Evolutionary conservation across 1,140 invertebrate genomes (phyloP).

Genomic region (Calephelis virginiensis): DNA sequence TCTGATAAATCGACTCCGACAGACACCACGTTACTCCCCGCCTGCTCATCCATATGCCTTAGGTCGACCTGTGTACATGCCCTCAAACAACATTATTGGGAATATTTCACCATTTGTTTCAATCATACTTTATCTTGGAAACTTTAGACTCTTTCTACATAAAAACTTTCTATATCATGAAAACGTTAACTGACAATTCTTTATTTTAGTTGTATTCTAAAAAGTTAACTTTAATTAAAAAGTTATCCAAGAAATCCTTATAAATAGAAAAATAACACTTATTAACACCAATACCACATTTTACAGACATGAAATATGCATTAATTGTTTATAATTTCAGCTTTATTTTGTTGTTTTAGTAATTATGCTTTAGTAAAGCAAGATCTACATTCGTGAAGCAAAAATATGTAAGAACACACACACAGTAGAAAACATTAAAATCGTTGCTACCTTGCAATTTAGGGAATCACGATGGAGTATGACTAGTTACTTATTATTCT

Average conservation of each 20-base stretch:
- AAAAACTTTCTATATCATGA: no score
- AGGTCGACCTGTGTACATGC: slow-evolving; percentile 87
- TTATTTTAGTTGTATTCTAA: neutral
- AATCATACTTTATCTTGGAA: neutral
- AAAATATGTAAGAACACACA: neutral
- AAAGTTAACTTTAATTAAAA: neutral
- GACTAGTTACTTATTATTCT: neutral
- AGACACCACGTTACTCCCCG: slow-evolving; percentile 89
- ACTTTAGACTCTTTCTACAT: no score
- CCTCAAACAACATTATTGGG: slow-evolving; percentile 30
- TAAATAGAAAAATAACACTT: slow-evolving; percentile 13
- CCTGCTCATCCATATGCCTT: slow-evolving; percentile 91
- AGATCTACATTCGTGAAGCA: slow-evolving; percentile 20
- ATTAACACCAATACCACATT: slow-evolving; percentile 23
- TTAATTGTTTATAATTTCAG: slow-evolving; percentile 19
- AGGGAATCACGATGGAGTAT: no score
- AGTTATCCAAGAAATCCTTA: slow-evolving; percentile 6
- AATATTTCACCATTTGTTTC: slow-evolving; percentile 19
- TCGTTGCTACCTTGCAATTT: no score
- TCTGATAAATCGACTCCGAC: slow-evolving; percentile 95
- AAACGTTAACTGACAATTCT: no score
- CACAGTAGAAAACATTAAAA: no score
- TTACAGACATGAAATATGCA: slow-evolving; percentile 24
- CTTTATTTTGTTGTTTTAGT: slow-evolving; percentile 25
- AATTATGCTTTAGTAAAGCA: slow-evolving; percentile 26